phyloP scores from a whole-genome alignment of 2,113 vertebrate species.

The Etheostoma spectabile region DNA sequence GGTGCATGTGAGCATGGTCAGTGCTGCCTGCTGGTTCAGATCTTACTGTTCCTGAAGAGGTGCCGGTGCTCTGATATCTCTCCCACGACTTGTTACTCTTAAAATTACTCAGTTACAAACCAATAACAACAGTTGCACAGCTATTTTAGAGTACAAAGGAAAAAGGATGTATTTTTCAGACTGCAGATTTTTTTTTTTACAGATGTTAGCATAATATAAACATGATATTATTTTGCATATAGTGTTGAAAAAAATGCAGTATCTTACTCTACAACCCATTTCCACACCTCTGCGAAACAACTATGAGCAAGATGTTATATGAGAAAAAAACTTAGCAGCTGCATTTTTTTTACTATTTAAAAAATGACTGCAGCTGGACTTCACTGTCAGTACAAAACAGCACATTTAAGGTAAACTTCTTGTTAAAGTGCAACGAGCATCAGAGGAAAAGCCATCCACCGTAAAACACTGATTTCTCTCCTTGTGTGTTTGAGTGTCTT shows the following conservation, averaged over 20 bases:
- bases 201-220: conserved; percentile 74
- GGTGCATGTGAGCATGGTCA: conserved; percentile 61
- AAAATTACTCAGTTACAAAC: conserved; percentile 73
- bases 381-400: conserved; percentile 44
- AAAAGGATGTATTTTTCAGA: conserved; percentile 86
- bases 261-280: conserved; percentile 66
- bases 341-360: conserved; percentile 27
- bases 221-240: conserved; percentile 74
- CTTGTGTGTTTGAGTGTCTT: conserved; percentile 62
- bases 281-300: conserved; percentile 46
- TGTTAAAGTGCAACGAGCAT: conserved; percentile 44
- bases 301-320: conserved; percentile 38
- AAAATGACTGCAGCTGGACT: conserved; percentile 39
- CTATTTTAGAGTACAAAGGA: conserved; percentile 84
- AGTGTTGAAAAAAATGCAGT: conserved; percentile 38
- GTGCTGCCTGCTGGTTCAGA: conserved; percentile 43
- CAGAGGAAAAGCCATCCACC: conserved; percentile 46
- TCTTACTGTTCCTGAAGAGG: conserved; percentile 56
- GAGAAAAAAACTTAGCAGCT: conserved; percentile 22
- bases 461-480: conserved; percentile 56
- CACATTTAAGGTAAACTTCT: conserved; percentile 28
- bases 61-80: conserved; percentile 50
- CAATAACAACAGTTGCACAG: conserved; percentile 68
- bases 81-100: conserved; percentile 67
- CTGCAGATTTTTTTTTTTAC: conserved; percentile 85